Base-by-base conservation (phyloP, 2,797 vertebrate genomes). In the Nyctalus aviator region DNA sequence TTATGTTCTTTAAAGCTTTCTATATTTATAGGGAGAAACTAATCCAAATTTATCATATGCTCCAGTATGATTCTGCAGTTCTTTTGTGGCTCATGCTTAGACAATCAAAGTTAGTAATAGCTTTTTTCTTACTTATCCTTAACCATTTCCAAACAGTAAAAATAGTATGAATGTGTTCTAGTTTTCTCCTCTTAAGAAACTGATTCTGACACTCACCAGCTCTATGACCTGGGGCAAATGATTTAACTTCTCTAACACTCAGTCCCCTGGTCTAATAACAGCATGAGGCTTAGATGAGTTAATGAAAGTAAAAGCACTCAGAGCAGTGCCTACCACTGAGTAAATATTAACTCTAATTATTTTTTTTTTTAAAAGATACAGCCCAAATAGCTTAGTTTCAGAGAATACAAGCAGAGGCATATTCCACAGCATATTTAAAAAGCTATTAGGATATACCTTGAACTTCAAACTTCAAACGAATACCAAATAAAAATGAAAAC, bases 301-400 rank as follows among this genome's bases (percentile, higher is more conserved):
- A 83, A 82, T 83, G 48, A 73, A 66, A 66, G 44, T 87, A 83
- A 75, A 50, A 87, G 25, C 37, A 44, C 64, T 92, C 46, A 72
- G 83, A 13, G 1, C 11, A 41, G n/a, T 55, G 6, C 30, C 32
- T 53, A 79, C 37, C 21, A 66, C 18, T 37, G 11, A 66, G 41
- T 79, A 79, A 87, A 59, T 14, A n/a, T n/a, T 64, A 76, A n/a
- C 18, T 68, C 66, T 59, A 7, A 46, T 90, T 79, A 84, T 93
- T 83, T 66, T 30, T 55, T 84, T 87, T 84, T 78, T 94, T 68
- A 93, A 71, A 71, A 95, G 20, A 59, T 66, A 32, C 2, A 77
- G n/a, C 27, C 27, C 32, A 84, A 89, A 37, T 64, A 11, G 44
- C 48, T 37, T 93, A 17, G 35, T 87, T 90, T 87, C 77, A 90